Evolutionary conservation across 2,888 invertebrate species (phyloP), one percentile per base, ranked within the genome.

Genomic region (Thereva nobilitata): DNA sequence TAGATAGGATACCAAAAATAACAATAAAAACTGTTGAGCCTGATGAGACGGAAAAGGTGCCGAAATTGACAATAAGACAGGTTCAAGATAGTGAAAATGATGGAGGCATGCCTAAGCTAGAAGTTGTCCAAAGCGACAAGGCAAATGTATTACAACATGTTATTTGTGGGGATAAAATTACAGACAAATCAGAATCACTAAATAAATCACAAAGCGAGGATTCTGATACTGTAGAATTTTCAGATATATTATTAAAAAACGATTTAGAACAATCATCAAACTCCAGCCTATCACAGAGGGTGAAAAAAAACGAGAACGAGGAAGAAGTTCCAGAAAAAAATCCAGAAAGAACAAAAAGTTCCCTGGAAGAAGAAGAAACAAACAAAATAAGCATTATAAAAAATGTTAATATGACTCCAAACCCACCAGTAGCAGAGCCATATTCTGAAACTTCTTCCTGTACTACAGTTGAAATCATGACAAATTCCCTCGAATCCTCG

Each of bases 51-150:
- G 69, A 70, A 75, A 82, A 82, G 78, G 75, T 81, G 68, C 82
- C 83, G 57, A 84, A 83, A 65, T 57, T 82, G 44, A 82, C 82
- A 45, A 83, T 82, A 70, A 83, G 82, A 76, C 77, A 78, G 47
- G 76, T 82, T 70, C 81, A 81, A 72, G 79, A 79, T 67, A 77
- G 74, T 9, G 68, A 70, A 37, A 64, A 55, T 72, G 79, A 59
- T 8, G 47, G 44, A 71, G 76, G 77, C 67, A 74, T 75, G 67
- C 79, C 80, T 50, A 83, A 82, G 75, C 74, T 83, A 66, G 83
- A 82, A 73, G 73, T 83, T 69, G 74, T 82, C 67, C 61, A 61
- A 12, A 61, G 50, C 37, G 23, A 23, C 23, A 23, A 23, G 23
- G 23, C 23, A 23, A 23, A 23, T 23, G 2, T 23, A 2, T 23